phyloP scores from a whole-genome alignment of 2,113 vertebrate genomes.

The Lagopus leucura region DNA sequence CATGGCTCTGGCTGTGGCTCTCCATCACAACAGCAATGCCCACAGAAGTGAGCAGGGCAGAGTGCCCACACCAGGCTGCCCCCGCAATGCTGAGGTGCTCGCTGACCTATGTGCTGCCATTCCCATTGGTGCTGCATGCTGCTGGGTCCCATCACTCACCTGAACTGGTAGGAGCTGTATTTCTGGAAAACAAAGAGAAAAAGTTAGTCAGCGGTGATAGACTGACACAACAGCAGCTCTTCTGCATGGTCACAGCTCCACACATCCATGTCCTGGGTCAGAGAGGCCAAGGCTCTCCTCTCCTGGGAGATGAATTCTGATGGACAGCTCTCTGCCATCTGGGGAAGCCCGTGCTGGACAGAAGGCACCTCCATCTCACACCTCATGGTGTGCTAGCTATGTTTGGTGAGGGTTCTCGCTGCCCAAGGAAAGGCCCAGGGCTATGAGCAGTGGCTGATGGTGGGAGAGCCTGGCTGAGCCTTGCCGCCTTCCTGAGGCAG shows the following conservation, averaged over 20 bases:
- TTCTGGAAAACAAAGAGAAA: constrained; percentile 78
- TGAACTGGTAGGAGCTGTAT: constrained; percentile 78
- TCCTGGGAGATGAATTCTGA: neutral
- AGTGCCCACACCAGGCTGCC: neutral
- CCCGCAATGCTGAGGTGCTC: neutral
- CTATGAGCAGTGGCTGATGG: neutral
- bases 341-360: neutral
- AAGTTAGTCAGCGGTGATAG: neutral
- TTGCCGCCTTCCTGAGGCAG: neutral
- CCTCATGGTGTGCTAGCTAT: neutral
- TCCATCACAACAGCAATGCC: neutral
- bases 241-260: neutral
- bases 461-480: neutral
- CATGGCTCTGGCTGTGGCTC: neutral
- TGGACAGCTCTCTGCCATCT: neutral
- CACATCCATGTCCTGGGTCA: accelerated
- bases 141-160: constrained; percentile 67
- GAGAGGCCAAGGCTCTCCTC: neutral
- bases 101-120: neutral
- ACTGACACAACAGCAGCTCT: neutral
- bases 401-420: neutral
- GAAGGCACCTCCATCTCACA: neutral
- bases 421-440: neutral
- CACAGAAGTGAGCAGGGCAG: neutral
- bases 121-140: neutral